Evolutionary conservation across 2,888 invertebrate genomes (phyloP), one percentile per base, ranked within the genome.

Genomic region (Eristalinus sepulchralis): DNA sequence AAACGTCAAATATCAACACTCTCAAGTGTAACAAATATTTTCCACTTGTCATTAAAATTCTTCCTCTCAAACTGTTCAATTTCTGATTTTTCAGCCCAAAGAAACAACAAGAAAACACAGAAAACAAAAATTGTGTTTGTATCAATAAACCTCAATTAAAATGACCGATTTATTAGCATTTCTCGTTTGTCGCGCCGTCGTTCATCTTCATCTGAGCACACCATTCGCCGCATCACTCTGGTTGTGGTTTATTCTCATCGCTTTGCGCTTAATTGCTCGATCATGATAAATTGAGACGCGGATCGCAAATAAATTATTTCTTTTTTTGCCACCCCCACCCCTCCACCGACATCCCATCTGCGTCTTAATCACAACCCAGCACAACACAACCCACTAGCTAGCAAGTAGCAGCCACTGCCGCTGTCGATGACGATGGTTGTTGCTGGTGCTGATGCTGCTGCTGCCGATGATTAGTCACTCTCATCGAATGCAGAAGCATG

Each of bases 281-380:
- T 82, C 85, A 85, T 85, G 85, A 85, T 85, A 82, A 85, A 85
- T 85, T 85, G 85, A 85, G 85, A 85, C 82, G 85, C 82, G 85
- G 85, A 85, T 82, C 68, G 85, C 85, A 82, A 85, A 78, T 85
- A 82, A 85, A 85, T 85, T 85, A 82, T 82, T 73, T 80, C 59
- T 59, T 75, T 83, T 55, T 31, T 79, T 70, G 17, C 33, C 55
- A 39, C 34, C 34, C 70, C 17, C 67, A 55, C 27, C 8, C 24
- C 13, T 24, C 13, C 24, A 4, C 24, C 9, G 10, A 1, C 24
- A 57, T 20, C 20, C 20, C 9, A 22, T 22, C 55, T 11, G 55
- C 39, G 39, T 39, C 39, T 47, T 17, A 47, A 47, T 47, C 47
- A 17, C 47, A 1, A 0, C 27, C 27, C 27, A 27, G 47, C 47